Evolutionary conservation across 2,113 vertebrate genomes (phyloP), one percentile per base, ranked within the genome.

Genomic region (Sphaerodactylus townsendi): DNA sequence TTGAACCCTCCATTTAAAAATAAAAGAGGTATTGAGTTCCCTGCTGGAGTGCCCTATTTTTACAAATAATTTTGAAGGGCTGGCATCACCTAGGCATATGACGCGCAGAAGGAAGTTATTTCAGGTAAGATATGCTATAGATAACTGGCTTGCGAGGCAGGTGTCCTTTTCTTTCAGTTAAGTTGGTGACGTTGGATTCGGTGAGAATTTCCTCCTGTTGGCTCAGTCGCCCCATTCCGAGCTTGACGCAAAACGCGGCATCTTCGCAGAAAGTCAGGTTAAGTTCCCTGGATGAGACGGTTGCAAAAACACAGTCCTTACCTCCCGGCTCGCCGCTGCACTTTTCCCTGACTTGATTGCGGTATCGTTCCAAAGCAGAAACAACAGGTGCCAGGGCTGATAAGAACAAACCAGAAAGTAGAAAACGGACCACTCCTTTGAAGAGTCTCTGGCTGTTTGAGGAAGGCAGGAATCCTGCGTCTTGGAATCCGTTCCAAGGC

Each of bases 151-250:
- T 19, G 79, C 91, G 85, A 93, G 92, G 81, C 88, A 92, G 91
- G 92, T 95, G 91, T 92, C 92, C 37, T 30, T 53, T 91, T 87
- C 87, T 94, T 94, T 90, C 93, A 93, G 92, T 92, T 92, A 93
- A 23, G 90, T 81, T 53, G 5, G 89, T 78, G 85, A 85, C 88
- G 33, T 71, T 41, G 74, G 83, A 75, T 88, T 88, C 21, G 0
- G 73, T 9, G 93, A 91, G 88, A 90, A 69, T 83, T 30, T 50
- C 87, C 69, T 78, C 71, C 85, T 87, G 84, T 79, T 85, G 41
- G 46, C 81, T 92, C 91, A 88, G 91, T 89, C 86, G 88, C 91
- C 92, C 1, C 1, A 1, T 77, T 75, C 46, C 53, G 88, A 77
- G 1, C 81, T 68, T 77, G 89, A 79, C 0, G 13, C 56, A 0